A percentile compares a stretch with the other conserved stretches of the same genome.
phyloP scores from a whole-genome alignment of 2,797 vertebrate species.

The Accipiter superciliosus region DNA sequence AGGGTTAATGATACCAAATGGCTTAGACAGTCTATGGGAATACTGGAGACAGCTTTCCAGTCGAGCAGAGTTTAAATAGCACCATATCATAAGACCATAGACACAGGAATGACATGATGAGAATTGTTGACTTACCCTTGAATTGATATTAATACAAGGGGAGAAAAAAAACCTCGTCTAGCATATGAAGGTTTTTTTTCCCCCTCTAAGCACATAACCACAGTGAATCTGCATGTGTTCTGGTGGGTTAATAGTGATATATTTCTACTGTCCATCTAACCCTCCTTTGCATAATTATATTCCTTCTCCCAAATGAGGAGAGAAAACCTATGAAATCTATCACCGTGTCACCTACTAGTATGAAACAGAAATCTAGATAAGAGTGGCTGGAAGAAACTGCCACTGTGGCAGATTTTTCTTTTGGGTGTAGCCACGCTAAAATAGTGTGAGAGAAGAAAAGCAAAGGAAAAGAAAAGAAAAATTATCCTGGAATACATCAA shows the following conservation, averaged over 20 bases:
- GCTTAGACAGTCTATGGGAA: neutral
- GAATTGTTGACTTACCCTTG: conserved; percentile 34
- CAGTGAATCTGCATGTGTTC: conserved; percentile 28
- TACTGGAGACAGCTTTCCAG: neutral
- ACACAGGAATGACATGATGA: neutral
- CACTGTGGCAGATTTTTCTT: neutral
- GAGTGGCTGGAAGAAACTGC: conserved; percentile 2
- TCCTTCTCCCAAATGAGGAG: conserved; percentile 54
- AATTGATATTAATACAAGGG: neutral
- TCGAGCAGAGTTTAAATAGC: neutral
- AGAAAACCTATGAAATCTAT: conserved; percentile 59
- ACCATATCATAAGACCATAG: neutral
- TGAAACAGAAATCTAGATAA: conserved; percentile 47
- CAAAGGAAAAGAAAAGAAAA: neutral
- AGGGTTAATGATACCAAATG: conserved; percentile 63
- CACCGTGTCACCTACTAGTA: conserved; percentile 35
- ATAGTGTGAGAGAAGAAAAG: conserved; percentile 12
- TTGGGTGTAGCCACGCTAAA: neutral
- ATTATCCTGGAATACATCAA: neutral
- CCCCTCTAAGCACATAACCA: neutral
- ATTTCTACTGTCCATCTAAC: conserved; percentile 60
- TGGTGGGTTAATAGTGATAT: conserved; percentile 57
- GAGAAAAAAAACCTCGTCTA: neutral
- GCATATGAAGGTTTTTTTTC: neutral
- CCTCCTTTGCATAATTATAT: conserved; percentile 66